Conservation (phyloP, 2,113 vertebrate species). For the Nothobranchius kuhntae region DNA sequence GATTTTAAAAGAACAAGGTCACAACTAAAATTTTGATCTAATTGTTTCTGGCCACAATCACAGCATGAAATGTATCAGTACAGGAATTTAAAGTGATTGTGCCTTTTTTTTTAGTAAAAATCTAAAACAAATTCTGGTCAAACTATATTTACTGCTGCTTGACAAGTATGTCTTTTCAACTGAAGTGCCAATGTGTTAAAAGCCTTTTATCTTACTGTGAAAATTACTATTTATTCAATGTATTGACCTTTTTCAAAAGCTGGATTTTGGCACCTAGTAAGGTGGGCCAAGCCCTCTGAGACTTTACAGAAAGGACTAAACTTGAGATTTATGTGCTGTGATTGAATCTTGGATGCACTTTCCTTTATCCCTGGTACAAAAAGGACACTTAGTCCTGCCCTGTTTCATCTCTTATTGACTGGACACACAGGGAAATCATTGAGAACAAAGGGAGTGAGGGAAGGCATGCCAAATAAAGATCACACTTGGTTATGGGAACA, state of each 20-base stretch:
- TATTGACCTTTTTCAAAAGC: neutral
- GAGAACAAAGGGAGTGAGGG: constrained; percentile 43
- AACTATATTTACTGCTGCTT: neutral
- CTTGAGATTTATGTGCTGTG: constrained; percentile 19
- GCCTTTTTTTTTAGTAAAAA: neutral
- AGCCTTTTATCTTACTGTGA: neutral
- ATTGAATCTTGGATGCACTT: constrained; percentile 36
- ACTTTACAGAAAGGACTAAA: constrained; percentile 3
- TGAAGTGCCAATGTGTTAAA: neutral
- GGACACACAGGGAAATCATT: constrained; percentile 55
- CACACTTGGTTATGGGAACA: constrained; percentile 66
- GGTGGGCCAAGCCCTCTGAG: constrained; percentile 5
- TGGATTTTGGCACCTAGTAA: neutral
- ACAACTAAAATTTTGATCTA: too few species aligned
- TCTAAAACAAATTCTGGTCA: neutral
- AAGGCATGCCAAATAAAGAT: constrained; percentile 38
- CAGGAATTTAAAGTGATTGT: too few species aligned
- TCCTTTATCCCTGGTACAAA: constrained; percentile 28
- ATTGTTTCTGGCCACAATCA: too few species aligned
- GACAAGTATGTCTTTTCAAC: neutral
- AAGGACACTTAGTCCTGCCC: constrained; percentile 53
- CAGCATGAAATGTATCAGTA: too few species aligned
- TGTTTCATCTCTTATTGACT: constrained; percentile 60
- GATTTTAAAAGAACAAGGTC: too few species aligned
- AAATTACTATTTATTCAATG: neutral